phyloP scores from a whole-genome alignment of 2,888 invertebrate species.

The Bombylius discolor region DNA sequence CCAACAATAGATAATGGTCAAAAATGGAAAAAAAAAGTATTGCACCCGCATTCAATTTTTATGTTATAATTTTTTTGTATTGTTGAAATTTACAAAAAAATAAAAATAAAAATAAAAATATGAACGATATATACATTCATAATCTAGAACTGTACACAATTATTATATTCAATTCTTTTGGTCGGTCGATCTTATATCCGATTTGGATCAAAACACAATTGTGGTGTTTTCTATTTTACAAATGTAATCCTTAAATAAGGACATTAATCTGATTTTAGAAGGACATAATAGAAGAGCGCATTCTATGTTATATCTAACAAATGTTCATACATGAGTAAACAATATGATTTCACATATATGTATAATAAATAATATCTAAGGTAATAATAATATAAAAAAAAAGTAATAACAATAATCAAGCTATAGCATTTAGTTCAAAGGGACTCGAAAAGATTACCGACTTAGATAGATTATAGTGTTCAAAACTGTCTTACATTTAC shows the following conservation, averaged over 20 bases:
- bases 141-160: too few relatives aligned
- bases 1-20: too few relatives aligned
- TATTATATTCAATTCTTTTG: background rate
- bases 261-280: slow-evolving; percentile 14
- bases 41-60: too few relatives aligned
- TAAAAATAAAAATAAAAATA: too few relatives aligned
- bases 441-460: slow-evolving; percentile 30
- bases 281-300: slow-evolving; percentile 9
- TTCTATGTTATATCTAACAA: slow-evolving; percentile 11
- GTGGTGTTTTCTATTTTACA: slow-evolving; percentile 25
- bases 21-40: too few relatives aligned
- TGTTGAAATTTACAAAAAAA: too few relatives aligned
- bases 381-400: background rate
- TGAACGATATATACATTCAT: too few relatives aligned
- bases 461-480: slow-evolving; percentile 21
- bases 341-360: slow-evolving; percentile 18
- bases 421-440: slow-evolving; percentile 20
- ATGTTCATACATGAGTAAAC: slow-evolving; percentile 33
- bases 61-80: too few relatives aligned
- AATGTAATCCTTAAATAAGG: slow-evolving; percentile 17
- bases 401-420: background rate
- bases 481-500: too few relatives aligned
- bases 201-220: slow-evolving; percentile 35
- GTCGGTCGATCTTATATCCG: slow-evolving; percentile 20
- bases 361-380: background rate